Base-by-base conservation (phyloP, 2,113 vertebrate genomes). In the Diphyllodes magnificus region DNA sequence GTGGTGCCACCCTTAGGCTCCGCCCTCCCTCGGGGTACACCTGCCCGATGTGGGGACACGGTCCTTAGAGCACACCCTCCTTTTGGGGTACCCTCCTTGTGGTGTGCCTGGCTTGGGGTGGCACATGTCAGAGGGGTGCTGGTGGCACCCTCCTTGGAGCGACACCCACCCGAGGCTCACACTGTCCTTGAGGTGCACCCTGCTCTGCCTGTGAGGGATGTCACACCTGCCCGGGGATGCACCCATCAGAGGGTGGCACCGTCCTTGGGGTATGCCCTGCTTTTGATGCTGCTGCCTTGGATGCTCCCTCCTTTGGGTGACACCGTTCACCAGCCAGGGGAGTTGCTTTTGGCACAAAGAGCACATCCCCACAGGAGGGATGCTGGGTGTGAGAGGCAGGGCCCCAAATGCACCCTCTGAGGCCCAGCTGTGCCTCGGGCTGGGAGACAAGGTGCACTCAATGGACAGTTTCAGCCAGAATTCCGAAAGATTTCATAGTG, bases 391-490 rank as follows among this genome's bases (percentile, higher is more conserved):
- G 25, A 50, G 22, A 51, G 18, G 31, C 28, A 8, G 24, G 31
- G 7, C 35, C 31, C 35, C 24, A 8, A n/a, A 13, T 1, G 0
- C 11, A 21, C 20, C 40, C 16, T 44, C 33, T 0, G 6, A 45
- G 18, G 13, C 24, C 14, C 27, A 50, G 59, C 19, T 71, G 20
- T 7, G 21, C 27, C 53, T 51, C 2, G 11, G 47, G 20, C 21
- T 68, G 35, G 39, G 33, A 35, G 12, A 54, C 1, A 10, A 56
- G 54, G 47, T 37, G 17, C 39, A 15, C 20, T 44, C 2, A 1
- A 13, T 3, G 4, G n/a, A 39, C 6, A 22, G 10, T 63, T 86
- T 66, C 7, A 3, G 1, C 37, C 33, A 40, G 42, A 89, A 87
- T 31, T 53, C 45, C 33, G 24, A n/a, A 78, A 63, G 7, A 17